Conservation (phyloP, 2,113 vertebrate species). For the Crypturellus undulatus region DNA sequence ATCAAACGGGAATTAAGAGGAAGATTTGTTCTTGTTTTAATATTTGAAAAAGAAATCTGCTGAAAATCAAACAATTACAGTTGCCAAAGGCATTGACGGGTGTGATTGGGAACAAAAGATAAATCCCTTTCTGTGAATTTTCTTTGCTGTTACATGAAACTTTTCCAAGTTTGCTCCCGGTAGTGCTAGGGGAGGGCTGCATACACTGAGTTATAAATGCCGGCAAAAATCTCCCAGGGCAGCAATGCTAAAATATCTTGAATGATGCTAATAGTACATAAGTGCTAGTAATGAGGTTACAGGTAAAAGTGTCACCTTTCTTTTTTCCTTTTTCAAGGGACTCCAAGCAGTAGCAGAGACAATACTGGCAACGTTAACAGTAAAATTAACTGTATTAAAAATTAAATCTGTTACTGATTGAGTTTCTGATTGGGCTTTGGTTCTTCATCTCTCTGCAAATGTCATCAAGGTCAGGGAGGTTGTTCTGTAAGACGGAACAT, state of each 20-base stretch:
- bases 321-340: neutral
- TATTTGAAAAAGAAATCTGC: slow-evolving; percentile 30
- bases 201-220: neutral
- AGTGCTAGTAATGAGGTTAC: neutral
- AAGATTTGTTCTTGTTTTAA: slow-evolving; percentile 57
- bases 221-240: neutral
- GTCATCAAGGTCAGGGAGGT: rapidly evolving
- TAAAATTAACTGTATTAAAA: neutral
- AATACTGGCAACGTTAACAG: neutral
- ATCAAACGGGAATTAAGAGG: slow-evolving; percentile 21
- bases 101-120: neutral
- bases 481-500: neutral
- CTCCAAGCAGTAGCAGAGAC: neutral
- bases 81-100: neutral
- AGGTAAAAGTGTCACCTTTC: neutral
- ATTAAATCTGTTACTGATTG: neutral
- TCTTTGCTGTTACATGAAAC: neutral
- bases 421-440: neutral
- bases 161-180: neutral
- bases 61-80: slow-evolving; percentile 2
- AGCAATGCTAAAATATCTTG: neutral
- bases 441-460: neutral
- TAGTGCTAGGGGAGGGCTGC: neutral
- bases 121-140: neutral
- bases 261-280: neutral